A percentile compares a stretch with the other conserved stretches of the same genome.
Conservation (phyloP, 2,888 invertebrate species). For the Scaeva pyrastri region DNA sequence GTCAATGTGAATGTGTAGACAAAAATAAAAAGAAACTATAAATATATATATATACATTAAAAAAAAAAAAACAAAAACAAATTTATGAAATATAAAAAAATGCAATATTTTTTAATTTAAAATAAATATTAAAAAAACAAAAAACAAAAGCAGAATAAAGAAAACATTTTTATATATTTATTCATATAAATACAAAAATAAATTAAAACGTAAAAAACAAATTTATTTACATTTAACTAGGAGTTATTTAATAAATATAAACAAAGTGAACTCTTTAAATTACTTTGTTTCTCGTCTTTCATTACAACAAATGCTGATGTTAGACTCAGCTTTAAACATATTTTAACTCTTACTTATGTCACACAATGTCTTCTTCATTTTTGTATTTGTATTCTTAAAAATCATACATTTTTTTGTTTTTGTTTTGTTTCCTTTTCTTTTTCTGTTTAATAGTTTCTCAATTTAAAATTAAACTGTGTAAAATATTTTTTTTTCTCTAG, state of each 20-base stretch:
- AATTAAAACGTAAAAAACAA: slow-evolving; percentile 55
- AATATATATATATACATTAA: slow-evolving; percentile 77
- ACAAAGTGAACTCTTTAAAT: slow-evolving; percentile 40
- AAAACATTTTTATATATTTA: slow-evolving; percentile 76
- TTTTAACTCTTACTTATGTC: slow-evolving; percentile 52
- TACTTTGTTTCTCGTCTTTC: slow-evolving; percentile 60
- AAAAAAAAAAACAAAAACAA: slow-evolving; percentile 73
- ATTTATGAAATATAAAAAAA: slow-evolving; percentile 80
- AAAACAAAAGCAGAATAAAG: slow-evolving; percentile 63
- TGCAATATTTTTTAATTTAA: slow-evolving; percentile 77
- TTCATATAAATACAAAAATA: slow-evolving; percentile 77
- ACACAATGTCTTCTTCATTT: slow-evolving; percentile 38
- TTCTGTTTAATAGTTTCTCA: slow-evolving; percentile 38
- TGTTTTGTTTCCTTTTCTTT: slow-evolving; percentile 26
- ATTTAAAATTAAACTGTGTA: slow-evolving; percentile 56
- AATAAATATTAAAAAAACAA: slow-evolving; percentile 77
- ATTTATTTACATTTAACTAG: slow-evolving; percentile 71
- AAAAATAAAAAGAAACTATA: slow-evolving; percentile 73
- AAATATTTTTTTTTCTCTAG: slow-evolving; percentile 58
- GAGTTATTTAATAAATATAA: slow-evolving; percentile 56
- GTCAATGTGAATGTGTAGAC: slow-evolving; percentile 74
- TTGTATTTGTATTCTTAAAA: slow-evolving; percentile 31
- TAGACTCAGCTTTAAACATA: slow-evolving; percentile 62
- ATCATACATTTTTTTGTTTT: not conserved
- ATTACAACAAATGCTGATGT: slow-evolving; percentile 58